Evolutionary conservation across 2,113 vertebrate genomes (phyloP), one percentile per base, ranked within the genome.

Genomic region (Uria aalge): DNA sequence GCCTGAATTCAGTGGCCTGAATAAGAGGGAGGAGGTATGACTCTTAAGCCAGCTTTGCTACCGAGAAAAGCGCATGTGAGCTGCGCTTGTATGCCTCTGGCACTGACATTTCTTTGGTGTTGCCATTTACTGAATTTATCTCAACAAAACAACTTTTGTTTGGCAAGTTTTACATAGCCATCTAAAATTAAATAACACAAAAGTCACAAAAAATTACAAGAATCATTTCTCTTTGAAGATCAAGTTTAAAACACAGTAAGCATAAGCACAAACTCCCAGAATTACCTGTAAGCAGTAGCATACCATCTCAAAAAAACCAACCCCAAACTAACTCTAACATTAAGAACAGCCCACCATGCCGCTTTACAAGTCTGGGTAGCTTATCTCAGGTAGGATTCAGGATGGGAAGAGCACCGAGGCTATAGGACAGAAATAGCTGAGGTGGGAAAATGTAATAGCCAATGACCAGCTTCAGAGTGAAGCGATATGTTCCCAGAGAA

Each of bases 1-100:
- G 47, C 20, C 69, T 77, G 47, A 91, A 72, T 68, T 48, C 64
- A 66, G 40, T 32, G 41, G 47, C 27, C 53, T 66, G 59, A 86
- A 13, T 12, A 77, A 59, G 43, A 80, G 23, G 40, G 9, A 80
- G 13, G 8, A 40, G 26, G 12, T 50, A 50, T 22, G 47, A 67
- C 50, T 64, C 90, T 71, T 86, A 94, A 91, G 60, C 60, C 90
- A 90, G 95, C 52, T 89, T 85, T 93, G 73, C 47, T 74, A 66
- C 50, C 4, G 5, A 71, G 41, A 55, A 80, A 81, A 80, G 11
- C 14, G 21, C 0, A 1, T 3, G 8, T 66, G 63, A 84, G 38
- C 55, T 74, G 77, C 38, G 26, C 3, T 60, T 1, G 0, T 15
- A 5, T 24, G 8, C 56, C 53, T 69, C 72, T 74, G 45, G 8